Base-by-base conservation (phyloP, 2,888 invertebrate species). In the Campoplex nolae region DNA sequence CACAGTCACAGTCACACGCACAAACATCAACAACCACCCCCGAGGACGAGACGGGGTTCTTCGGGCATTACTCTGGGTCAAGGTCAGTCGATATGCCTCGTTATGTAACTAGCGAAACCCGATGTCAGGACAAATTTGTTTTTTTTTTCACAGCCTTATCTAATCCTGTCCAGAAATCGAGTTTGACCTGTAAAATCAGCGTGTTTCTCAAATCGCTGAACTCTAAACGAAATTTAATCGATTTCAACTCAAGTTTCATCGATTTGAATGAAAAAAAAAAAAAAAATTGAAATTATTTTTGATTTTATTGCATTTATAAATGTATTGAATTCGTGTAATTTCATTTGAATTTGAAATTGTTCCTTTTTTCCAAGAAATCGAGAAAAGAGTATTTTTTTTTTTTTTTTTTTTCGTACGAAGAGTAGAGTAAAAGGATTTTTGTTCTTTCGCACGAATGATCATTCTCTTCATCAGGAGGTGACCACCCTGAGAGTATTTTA, bases 41-140 rank as follows among this genome's bases (percentile, higher is more conserved):
- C 91, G 93, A 94, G 93, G 88, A 94, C 93, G 93, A 94, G 93
- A 91, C 93, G 93, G 92, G 92, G 91, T 89, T 93, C 93, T 91
- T 93, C 93, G 92, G 93, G 92, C 93, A 94, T 94, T 92, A 93
- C 90, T 90, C 91, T 93, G 93, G 94, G 92, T 92, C 94, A 94
- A 94, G 94, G 94, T 94, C 68, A 76, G 82, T 84, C 73, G n/a
- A 35, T 13, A 6, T 38, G 1, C 11, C 16, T 38, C 35, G 6
- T 62, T 62, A 11, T 16, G 2, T 62, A 7, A 16, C 32, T 32
- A 4, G 51, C 51, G 4, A 51, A 48, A 51, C n/a, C 4, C 28
- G 2, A 62, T 32, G 6, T 32, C 32, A 16, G 62, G 62, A 62
- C 62, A 6, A 6, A 32, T 16, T 62, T 16, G 1, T 32, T 62